Base-by-base conservation (phyloP, 2,797 vertebrate genomes). In the Poecilia gillii region DNA sequence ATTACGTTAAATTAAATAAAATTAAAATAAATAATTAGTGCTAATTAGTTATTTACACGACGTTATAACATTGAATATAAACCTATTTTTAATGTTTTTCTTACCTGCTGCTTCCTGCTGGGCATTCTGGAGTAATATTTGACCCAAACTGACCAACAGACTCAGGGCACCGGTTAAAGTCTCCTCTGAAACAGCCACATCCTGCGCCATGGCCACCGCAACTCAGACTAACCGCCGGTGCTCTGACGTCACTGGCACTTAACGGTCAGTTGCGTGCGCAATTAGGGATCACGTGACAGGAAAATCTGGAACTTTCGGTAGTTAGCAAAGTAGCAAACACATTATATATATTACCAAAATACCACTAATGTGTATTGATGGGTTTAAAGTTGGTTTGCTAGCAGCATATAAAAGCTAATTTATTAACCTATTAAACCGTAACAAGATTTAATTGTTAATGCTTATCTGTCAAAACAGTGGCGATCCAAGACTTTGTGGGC, bases 21-120 rank as follows among this genome's bases (percentile, higher is more conserved):
- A 31, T 39, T 0, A 23, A 66, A 39, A 36, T 36, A 20, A 18
- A 9, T 0, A 66, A 9, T 18, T 11, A 16, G 59, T 7, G 6
- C 16, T 64, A 36, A 64, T 9, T 18, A 31, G 31, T 36, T 64
- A 46, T 28, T 46, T 23, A 6, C 3, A 16, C n/a, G 1, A 6
- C 8, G 23, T 55, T 55, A 75, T 76, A 84, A 12, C 6, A 0
- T 28, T 1, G 0, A 2, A 4, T 23, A 31, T 36, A 14, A 2
- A 4, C 9, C 13, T 0, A 64, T 59, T 6, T 41, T 41, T 25
- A 73, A 4, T 3, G 31, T 75, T 46, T 1, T 47, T 6, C 18
- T 45, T 88, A 95, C 94, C 93, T 89, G 57, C 74, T 0, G 90
- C 90, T 0, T 93, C 90, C 23, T 82, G 70, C 28, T 85, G 57